These are phyloP conservation scores for Lordiphosa fenestrarum DNA, from an alignment of 2,888 invertebrate genomes.

Conservation along the genomic window DNA sequence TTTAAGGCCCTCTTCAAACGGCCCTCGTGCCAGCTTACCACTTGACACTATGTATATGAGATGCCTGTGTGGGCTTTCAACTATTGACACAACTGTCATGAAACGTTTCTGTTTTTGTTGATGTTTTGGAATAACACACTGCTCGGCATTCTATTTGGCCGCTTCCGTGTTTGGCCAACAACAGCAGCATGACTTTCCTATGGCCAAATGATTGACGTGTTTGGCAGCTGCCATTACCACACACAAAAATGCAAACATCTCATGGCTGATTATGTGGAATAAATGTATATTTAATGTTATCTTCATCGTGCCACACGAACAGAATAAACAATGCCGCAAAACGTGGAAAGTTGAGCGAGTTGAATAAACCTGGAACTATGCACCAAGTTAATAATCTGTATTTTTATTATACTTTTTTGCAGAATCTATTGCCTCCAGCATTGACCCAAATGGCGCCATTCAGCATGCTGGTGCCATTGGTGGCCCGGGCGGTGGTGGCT, in stretches of 20 bases:
- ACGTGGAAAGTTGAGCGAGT: too few relatives aligned
- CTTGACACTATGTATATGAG: neutral
- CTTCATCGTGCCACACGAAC: too few relatives aligned
- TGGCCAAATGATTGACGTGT: constrained; percentile 54
- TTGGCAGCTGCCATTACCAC: constrained; percentile 58
- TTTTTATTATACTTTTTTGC: neutral
- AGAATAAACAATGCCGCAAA: too few relatives aligned
- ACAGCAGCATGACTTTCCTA: constrained; percentile 24
- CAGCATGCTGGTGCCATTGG: constrained; percentile 45
- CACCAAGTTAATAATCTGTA: neutral
- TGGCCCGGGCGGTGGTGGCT: constrained; percentile 51
- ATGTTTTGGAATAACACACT: constrained; percentile 32
- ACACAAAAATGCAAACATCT: constrained; percentile 18
- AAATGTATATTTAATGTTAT: neutral
- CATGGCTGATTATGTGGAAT: constrained; percentile 8
- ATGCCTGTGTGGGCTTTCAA: constrained; percentile 16
- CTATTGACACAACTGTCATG: constrained; percentile 67
- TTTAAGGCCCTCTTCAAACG: neutral
- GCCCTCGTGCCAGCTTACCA: neutral
- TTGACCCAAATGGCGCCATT: constrained; percentile 45
- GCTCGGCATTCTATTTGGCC: constrained; percentile 6
- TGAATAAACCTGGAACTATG: too few relatives aligned
- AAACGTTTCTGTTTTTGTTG: constrained; percentile 36
- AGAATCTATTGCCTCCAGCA: constrained; percentile 34
- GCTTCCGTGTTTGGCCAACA: constrained; percentile 10